phyloP scores from a whole-genome alignment of 2,113 vertebrate genomes.

The Nothoprocta pentlandii region DNA sequence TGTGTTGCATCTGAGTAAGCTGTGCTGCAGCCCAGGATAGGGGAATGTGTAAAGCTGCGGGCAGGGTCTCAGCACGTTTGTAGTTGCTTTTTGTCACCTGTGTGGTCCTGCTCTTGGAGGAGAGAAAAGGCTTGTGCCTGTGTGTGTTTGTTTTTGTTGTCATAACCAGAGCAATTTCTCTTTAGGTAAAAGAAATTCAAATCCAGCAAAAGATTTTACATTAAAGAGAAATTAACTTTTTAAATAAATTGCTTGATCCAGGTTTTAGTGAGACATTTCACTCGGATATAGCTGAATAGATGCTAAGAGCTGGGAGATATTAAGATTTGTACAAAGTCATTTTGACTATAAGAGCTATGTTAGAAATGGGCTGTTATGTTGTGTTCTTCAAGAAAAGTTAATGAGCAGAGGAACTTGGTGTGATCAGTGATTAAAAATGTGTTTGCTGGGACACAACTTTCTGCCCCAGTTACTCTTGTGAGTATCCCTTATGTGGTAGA shows the following conservation, averaged over 20 bases:
- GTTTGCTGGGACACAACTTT: constrained; percentile 30
- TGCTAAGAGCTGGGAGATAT: constrained; percentile 13
- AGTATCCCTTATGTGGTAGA: background rate
- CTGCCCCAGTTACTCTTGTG: background rate
- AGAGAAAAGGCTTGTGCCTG: background rate
- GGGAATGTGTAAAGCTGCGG: background rate
- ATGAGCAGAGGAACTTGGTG: background rate
- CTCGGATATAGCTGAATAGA: background rate
- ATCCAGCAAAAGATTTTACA: background rate
- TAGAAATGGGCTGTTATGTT: background rate
- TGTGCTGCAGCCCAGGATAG: background rate
- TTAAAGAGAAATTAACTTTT: background rate
- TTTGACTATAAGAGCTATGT: background rate
- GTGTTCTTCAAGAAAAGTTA: background rate
- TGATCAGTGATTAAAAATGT: background rate
- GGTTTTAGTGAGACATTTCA: constrained; percentile 9
- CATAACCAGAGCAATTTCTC: background rate
- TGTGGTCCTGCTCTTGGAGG: background rate
- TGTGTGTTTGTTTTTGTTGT: background rate
- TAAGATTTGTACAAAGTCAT: constrained; percentile 8
- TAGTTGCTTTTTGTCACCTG: background rate
- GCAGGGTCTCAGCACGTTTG: background rate
- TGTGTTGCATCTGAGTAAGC: background rate
- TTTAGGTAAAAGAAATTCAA: background rate
- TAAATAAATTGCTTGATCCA: background rate